These are phyloP conservation scores for Gymnoscopelus braueri DNA, from an alignment of 2,797 vertebrate genomes.

Conservation along the genomic window DNA sequence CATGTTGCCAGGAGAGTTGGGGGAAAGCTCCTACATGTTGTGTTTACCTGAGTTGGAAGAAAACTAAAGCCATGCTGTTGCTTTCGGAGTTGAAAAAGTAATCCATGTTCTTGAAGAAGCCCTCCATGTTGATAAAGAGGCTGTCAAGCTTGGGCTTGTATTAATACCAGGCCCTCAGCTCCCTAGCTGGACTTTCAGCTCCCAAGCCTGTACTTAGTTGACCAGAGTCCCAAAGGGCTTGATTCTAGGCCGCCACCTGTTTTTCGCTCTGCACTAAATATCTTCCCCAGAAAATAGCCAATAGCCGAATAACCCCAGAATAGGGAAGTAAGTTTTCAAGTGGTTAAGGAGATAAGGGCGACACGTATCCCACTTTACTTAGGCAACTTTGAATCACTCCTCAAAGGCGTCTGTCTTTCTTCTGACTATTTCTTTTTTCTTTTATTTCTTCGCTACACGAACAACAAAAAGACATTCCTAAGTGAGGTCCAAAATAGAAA, in stretches of 20 bases:
- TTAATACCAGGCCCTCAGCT: conserved; percentile 40
- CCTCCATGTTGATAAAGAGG: conserved; percentile 45
- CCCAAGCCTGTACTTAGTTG: too few species aligned
- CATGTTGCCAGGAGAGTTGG: too few species aligned
- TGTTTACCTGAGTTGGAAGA: conserved; percentile 20
- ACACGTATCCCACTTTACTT: conserved; percentile 65
- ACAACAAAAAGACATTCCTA: conserved; percentile 33
- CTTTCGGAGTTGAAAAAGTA: conserved; percentile 11
- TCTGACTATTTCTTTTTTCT: conserved; percentile 16
- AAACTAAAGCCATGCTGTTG: too few species aligned
- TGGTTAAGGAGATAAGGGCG: conserved; percentile 46
- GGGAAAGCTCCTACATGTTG: conserved; percentile 13
- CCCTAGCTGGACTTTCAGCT: conserved; percentile 3
- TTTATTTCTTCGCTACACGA: conserved; percentile 16
- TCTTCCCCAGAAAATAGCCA: too few species aligned
- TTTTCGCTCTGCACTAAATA: too few species aligned
- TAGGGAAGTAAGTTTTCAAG: too few species aligned
- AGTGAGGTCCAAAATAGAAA: conserved; percentile 48
- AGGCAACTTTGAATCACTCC: conserved; percentile 64
- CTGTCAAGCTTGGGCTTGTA: conserved; percentile 41
- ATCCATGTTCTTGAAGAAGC: conserved; percentile 14
- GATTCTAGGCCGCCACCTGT: too few species aligned
- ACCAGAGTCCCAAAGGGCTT: too few species aligned
- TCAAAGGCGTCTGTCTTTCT: conserved; percentile 38
- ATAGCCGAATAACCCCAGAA: too few species aligned